Evolutionary conservation across 2,888 invertebrate genomes (phyloP).

Genomic region (Eupithecia subfuscata): DNA sequence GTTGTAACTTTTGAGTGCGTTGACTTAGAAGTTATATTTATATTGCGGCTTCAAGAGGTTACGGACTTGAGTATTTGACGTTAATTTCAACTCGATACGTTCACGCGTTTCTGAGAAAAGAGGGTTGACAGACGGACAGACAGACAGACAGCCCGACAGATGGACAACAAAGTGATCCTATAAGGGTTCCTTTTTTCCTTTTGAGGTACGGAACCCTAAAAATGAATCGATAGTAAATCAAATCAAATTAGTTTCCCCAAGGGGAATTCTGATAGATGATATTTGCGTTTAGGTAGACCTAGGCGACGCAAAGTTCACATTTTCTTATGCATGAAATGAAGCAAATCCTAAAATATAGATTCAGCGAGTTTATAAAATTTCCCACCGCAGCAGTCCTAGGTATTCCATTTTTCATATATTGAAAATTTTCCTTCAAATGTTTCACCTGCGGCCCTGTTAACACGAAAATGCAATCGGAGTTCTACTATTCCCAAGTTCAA

Average conservation of each 20-base stretch:
- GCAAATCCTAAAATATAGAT: slow-evolving; percentile 5
- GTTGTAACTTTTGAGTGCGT: too few relatives aligned
- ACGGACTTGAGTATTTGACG: too few relatives aligned
- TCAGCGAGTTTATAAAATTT: slow-evolving; percentile 26
- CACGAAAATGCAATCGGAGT: slow-evolving; percentile 67
- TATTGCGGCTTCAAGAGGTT: too few relatives aligned
- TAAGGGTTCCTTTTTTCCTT: too few relatives aligned
- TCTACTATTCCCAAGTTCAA: slow-evolving; percentile 56
- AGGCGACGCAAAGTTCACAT: not conserved
- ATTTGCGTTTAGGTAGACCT: not conserved
- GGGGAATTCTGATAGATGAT: not conserved
- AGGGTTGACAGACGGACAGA: too few relatives aligned
- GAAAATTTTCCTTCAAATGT: slow-evolving; percentile 65
- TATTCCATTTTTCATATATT: slow-evolving; percentile 71
- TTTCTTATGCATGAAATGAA: not conserved
- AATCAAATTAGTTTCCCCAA: not conserved
- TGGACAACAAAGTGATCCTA: too few relatives aligned
- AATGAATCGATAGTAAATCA: too few relatives aligned
- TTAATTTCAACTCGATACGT: too few relatives aligned
- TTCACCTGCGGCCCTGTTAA: slow-evolving; percentile 71
- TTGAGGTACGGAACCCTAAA: too few relatives aligned
- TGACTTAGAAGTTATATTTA: too few relatives aligned
- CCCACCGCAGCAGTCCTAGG: slow-evolving; percentile 56
- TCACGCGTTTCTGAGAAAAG: too few relatives aligned
- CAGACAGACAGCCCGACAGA: too few relatives aligned